These are phyloP conservation scores for Carposina sasakii DNA, from an alignment of 1,140 invertebrate genomes.

Conservation along the genomic window DNA sequence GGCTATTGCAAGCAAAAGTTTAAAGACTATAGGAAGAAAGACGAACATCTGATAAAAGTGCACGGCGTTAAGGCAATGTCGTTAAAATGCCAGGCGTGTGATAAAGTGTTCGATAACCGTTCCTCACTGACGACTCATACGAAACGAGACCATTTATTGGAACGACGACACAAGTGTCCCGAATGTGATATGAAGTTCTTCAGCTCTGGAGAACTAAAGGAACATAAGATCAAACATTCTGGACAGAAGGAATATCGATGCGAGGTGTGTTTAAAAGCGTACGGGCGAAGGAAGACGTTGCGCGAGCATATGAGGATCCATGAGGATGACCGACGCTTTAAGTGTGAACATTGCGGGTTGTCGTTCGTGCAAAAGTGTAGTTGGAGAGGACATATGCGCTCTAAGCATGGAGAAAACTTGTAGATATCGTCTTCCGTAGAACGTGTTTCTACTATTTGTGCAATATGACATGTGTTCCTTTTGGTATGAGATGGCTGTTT, in stretches of 20 bases:
- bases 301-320: slow-evolving; percentile 73
- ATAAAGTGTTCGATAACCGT: slow-evolving; percentile 41
- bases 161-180: slow-evolving; percentile 45
- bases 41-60: slow-evolving; percentile 35
- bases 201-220: slow-evolving; percentile 25
- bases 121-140: slow-evolving; percentile 36
- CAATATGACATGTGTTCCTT: background rate
- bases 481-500: slow-evolving; percentile 15
- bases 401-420: slow-evolving; percentile 32
- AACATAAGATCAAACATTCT: slow-evolving; percentile 37
- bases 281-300: slow-evolving; percentile 57
- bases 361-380: slow-evolving; percentile 47
- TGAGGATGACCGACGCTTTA: slow-evolving; percentile 43
- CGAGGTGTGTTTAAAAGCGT: slow-evolving; percentile 58
- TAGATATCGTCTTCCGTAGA: too few species aligned
- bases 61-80: slow-evolving; percentile 34
- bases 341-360: slow-evolving; percentile 52
- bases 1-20: slow-evolving; percentile 42
- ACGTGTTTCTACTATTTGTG: slow-evolving; percentile 9
- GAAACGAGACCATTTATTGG: slow-evolving; percentile 49
- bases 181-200: slow-evolving; percentile 46
- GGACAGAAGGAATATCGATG: slow-evolving; percentile 34
- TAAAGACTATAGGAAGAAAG: slow-evolving; percentile 33
- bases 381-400: slow-evolving; percentile 39
- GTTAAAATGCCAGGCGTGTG: slow-evolving; percentile 46